Evolutionary conservation across 2,888 invertebrate genomes (phyloP).

Genomic region (Oxytorus armatus): DNA sequence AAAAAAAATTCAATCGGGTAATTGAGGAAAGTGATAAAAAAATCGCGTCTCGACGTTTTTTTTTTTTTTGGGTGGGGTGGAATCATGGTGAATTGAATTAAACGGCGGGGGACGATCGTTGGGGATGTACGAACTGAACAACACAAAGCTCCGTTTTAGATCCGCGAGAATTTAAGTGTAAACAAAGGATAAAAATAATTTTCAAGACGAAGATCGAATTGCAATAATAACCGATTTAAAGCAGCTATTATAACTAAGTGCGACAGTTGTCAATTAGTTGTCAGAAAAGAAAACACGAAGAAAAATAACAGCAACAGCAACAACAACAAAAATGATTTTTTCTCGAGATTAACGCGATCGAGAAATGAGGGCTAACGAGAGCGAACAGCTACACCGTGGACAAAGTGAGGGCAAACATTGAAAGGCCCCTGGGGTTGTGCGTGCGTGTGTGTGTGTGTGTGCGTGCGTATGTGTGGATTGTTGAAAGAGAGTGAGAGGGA

Average conservation of each 20-base stretch:
- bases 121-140: conserved; percentile 17
- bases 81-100: conserved; percentile 12
- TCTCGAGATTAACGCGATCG: conserved; percentile 40
- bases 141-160: conserved; percentile 52
- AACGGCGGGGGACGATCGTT: conserved; percentile 22
- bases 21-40: background rate
- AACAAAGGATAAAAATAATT: conserved; percentile 23
- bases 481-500: conserved; percentile 41
- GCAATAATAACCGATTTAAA: conserved; percentile 63
- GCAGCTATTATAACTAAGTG: conserved; percentile 48
- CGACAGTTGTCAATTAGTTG: conserved; percentile 64
- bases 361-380: conserved; percentile 21
- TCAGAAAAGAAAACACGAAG: conserved; percentile 34
- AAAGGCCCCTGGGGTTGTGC: conserved; percentile 11
- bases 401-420: no score
- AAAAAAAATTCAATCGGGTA: conserved; percentile 27
- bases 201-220: conserved; percentile 44
- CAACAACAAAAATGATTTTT: conserved; percentile 25
- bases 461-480: conserved; percentile 31
- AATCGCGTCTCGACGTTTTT: conserved; percentile 5
- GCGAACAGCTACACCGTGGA: conserved; percentile 28
- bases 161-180: conserved; percentile 22
- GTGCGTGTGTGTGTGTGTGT: no score
- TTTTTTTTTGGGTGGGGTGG: background rate
- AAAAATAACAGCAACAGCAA: background rate